A percentile compares a stretch with the other conserved stretches of the same genome.
Evolutionary conservation across 2,797 vertebrate genomes (phyloP).

Genomic region (Galago senegalensis): DNA sequence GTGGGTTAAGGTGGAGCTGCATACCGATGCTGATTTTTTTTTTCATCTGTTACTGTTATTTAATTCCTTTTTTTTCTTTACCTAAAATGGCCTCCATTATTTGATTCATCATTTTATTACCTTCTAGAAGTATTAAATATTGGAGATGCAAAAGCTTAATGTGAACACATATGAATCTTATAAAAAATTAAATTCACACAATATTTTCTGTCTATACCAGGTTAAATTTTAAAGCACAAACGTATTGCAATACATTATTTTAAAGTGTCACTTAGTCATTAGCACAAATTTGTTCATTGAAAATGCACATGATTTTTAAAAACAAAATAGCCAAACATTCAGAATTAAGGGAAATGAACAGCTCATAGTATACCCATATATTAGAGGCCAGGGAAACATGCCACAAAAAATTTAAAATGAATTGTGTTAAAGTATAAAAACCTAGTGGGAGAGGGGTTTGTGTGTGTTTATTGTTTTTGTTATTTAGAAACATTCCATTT

Average conservation of each 20-base stretch:
- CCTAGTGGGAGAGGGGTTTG: too few relatives aligned
- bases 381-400: slow-evolving; percentile 4
- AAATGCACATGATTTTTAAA: background rate
- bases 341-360: slow-evolving; percentile 40
- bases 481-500: slow-evolving; percentile 34
- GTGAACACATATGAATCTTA: background rate
- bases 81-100: background rate
- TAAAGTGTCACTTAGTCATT: background rate
- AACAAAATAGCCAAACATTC: background rate
- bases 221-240: slow-evolving; percentile 28
- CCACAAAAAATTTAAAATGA: background rate
- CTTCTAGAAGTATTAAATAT: background rate
- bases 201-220: background rate
- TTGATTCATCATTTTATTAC: background rate
- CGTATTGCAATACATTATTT: background rate
- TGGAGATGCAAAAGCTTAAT: slow-evolving; percentile 24
- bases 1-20: background rate
- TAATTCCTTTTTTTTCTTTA: background rate
- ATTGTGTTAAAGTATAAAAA: background rate
- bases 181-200: slow-evolving; percentile 21
- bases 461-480: background rate
- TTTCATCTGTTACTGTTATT: background rate
- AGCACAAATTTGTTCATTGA: background rate
- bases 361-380: background rate
- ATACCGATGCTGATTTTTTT: background rate